Evolutionary conservation across 2,113 vertebrate species (phyloP).

Genomic region (Gavialis gangeticus): DNA sequence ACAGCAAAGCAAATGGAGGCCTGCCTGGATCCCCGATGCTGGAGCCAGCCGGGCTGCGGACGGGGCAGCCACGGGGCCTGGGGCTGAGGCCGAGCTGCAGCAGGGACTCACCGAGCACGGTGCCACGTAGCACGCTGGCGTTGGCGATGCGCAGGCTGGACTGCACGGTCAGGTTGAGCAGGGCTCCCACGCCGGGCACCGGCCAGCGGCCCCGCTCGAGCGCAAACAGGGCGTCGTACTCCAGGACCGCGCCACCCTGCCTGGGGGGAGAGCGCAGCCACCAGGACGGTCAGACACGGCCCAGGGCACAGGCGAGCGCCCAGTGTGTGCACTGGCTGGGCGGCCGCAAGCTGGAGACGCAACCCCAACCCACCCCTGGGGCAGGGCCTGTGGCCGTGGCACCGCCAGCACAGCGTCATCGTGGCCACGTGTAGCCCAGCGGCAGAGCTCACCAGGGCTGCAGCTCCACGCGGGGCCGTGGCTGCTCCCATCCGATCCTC

Average conservation of each 20-base stretch:
- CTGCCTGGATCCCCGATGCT: not conserved
- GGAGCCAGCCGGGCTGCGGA: not conserved
- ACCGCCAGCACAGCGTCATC: not conserved
- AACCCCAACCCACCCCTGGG: not conserved
- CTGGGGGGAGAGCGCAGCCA: slow-evolving; percentile 50
- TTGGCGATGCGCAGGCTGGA: not conserved
- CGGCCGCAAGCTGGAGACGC: not conserved
- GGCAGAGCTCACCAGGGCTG: not conserved
- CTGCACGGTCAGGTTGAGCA: slow-evolving; percentile 75
- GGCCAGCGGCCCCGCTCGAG: slow-evolving; percentile 72
- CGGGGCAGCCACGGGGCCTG: not conserved
- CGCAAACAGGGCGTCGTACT: slow-evolving; percentile 79
- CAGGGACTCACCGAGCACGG: slow-evolving; percentile 76
- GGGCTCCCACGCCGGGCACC: slow-evolving; percentile 41
- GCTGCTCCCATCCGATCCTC: slow-evolving; percentile 15
- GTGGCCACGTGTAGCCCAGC: fast-evolving
- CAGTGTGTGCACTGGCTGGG: fast-evolving
- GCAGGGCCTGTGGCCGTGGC: not conserved
- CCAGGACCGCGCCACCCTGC: slow-evolving; percentile 72
- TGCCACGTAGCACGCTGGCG: slow-evolving; percentile 78
- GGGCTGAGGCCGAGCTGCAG: not conserved
- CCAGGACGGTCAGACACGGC: fast-evolving
- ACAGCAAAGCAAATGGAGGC: too few species aligned
- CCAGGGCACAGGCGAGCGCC: fast-evolving
- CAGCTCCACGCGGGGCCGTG: fast-evolving